Conservation (phyloP, 1,140 invertebrate species). For the Aphaenogaster floridana region DNA sequence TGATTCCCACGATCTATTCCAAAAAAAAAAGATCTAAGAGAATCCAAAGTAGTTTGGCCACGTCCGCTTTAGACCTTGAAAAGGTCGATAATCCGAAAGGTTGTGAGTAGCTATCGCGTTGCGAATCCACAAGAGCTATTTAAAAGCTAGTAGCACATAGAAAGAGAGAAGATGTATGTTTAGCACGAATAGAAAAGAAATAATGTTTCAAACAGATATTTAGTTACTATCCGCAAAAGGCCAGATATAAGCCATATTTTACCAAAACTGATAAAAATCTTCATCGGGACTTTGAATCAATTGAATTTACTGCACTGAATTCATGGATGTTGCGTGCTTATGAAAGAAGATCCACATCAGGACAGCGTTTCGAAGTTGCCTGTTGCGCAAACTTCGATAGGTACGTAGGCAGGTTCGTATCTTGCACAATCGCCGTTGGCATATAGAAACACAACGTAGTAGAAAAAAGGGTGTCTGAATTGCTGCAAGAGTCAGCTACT, state of each 20-base stretch:
- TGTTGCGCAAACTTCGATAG: conserved; percentile 73
- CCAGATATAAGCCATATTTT: not conserved
- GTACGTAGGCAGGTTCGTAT: conserved; percentile 70
- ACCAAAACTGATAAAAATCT: not conserved
- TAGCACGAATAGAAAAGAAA: not conserved
- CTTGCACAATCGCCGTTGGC: conserved; percentile 74
- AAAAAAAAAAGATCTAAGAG: conserved; percentile 10
- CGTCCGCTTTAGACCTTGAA: not conserved
- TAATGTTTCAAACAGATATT: not conserved
- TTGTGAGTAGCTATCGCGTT: not conserved
- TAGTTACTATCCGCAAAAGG: not conserved
- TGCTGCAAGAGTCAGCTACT: conserved; percentile 52
- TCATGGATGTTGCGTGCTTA: conserved; percentile 45
- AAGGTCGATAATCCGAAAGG: conserved; percentile 1
- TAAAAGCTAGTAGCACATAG: not conserved
- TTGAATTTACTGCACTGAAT: conserved; percentile 26
- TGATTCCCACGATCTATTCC: not conserved
- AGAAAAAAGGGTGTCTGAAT: conserved; percentile 48
- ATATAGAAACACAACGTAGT: conserved; percentile 34
- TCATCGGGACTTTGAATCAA: not conserved
- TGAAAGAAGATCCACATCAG: conserved; percentile 38
- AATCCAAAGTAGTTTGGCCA: not conserved
- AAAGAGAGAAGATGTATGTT: not conserved
- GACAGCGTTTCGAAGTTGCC: conserved; percentile 62
- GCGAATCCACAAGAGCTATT: not conserved